Conservation (phyloP, 2,888 invertebrate genomes). For the Hoplodrina ambigua region DNA sequence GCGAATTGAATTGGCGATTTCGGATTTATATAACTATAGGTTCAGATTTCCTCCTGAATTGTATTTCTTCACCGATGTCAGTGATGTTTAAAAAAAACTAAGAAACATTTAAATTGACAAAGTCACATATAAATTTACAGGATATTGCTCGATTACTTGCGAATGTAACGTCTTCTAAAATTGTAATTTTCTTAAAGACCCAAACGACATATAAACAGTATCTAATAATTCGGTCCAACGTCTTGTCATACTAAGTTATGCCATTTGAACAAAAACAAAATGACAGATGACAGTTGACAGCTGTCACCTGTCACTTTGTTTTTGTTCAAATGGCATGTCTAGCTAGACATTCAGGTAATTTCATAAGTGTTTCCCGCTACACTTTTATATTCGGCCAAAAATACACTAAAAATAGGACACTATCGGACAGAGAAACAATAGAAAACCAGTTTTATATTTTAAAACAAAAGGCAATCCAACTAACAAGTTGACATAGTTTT, state of each 20-base stretch:
- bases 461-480: constrained; percentile 55
- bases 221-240: constrained; percentile 37
- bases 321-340: constrained; percentile 9
- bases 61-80: too few relatives aligned
- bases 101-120: too few relatives aligned
- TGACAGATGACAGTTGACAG: constrained; percentile 36
- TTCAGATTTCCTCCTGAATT: too few relatives aligned
- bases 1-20: too few relatives aligned
- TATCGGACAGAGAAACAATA: constrained; percentile 21
- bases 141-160: too few relatives aligned
- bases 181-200: constrained; percentile 14
- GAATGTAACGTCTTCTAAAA: neutral
- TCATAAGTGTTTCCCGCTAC: constrained; percentile 35
- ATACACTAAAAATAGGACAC: constrained; percentile 30
- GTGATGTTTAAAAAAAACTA: too few relatives aligned
- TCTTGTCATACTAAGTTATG: constrained; percentile 23
- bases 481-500: constrained; percentile 58
- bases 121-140: too few relatives aligned
- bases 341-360: constrained; percentile 38
- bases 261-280: constrained; percentile 21
- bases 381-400: constrained; percentile 19
- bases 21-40: too few relatives aligned
- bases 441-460: constrained; percentile 41
- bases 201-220: constrained; percentile 7
- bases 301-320: constrained; percentile 35